Conservation (phyloP, 2,797 vertebrate genomes). For the Rhinophrynus dorsalis region DNA sequence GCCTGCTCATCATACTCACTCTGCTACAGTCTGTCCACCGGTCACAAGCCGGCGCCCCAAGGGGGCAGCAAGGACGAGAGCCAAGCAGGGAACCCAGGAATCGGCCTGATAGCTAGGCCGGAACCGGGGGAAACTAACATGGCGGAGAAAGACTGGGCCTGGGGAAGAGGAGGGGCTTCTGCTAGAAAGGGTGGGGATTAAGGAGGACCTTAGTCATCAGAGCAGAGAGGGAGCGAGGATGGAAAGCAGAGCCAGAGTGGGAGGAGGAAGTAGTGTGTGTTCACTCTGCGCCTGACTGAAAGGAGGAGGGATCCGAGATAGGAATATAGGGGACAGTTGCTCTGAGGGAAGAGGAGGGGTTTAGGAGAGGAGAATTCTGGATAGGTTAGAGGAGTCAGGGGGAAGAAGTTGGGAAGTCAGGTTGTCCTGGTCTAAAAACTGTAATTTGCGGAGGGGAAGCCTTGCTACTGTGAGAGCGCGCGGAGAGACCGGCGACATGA, state of each 20-base stretch:
- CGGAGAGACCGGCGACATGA: no score
- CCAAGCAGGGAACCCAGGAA: neutral
- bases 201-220: neutral
- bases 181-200: neutral
- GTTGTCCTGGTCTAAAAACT: no score
- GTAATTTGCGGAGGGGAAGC: no score
- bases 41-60: constrained; percentile 17
- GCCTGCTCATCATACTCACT: neutral
- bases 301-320: no score
- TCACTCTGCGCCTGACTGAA: no score
- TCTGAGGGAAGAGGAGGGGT: neutral
- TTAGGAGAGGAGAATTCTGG: neutral
- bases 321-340: neutral
- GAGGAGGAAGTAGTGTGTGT: neutral
- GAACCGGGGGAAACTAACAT: constrained; percentile 44
- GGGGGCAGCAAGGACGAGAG: neutral
- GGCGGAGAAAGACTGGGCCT: constrained; percentile 42
- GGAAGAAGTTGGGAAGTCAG: no score
- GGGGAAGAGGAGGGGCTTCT: constrained; percentile 28
- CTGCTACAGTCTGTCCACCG: neutral
- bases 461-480: no score
- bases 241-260: neutral
- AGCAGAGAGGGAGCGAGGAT: neutral
- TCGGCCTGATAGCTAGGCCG: constrained; percentile 38
- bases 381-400: neutral